These are phyloP conservation scores for Papilio aristodemus DNA, from an alignment of 1,140 invertebrate genomes.

Conservation along the genomic window DNA sequence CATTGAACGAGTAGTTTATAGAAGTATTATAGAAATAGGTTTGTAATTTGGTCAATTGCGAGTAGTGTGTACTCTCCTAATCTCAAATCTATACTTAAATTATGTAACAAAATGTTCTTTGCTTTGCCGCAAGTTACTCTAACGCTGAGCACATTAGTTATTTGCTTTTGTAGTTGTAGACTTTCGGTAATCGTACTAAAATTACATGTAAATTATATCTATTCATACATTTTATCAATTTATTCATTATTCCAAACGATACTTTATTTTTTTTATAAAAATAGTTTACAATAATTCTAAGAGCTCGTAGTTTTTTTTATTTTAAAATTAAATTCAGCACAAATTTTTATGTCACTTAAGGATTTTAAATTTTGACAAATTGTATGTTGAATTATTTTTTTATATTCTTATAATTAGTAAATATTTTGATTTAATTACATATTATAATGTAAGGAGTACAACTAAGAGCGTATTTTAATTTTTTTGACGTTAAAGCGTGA, in stretches of 20 bases:
- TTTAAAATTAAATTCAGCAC: constrained; percentile 8
- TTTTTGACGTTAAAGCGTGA: too few species aligned
- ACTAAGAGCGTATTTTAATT: not conserved
- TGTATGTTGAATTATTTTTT: not conserved
- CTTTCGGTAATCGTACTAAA: constrained; percentile 44
- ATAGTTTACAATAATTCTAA: not conserved
- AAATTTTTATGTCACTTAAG: not conserved
- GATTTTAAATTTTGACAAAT: not conserved
- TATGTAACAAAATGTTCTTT: constrained; percentile 46
- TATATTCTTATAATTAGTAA: not conserved
- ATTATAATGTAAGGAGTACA: not conserved
- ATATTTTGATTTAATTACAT: not conserved
- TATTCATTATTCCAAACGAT: constrained; percentile 14
- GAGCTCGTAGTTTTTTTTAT: not conserved
- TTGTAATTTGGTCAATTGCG: constrained; percentile 75
- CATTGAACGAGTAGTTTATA: constrained; percentile 44
- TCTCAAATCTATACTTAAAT: constrained; percentile 53
- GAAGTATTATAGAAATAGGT: constrained; percentile 62
- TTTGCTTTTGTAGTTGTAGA: constrained; percentile 67
- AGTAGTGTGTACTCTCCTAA: constrained; percentile 54
- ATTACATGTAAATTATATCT: constrained; percentile 30
- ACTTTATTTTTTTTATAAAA: not conserved
- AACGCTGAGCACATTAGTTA: constrained; percentile 54
- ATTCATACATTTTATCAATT: constrained; percentile 19
- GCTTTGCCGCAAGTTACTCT: constrained; percentile 57